Evolutionary conservation across 1,140 invertebrate genomes (phyloP), one percentile per base, ranked within the genome.

Genomic region (Zaprionus inermis): DNA sequence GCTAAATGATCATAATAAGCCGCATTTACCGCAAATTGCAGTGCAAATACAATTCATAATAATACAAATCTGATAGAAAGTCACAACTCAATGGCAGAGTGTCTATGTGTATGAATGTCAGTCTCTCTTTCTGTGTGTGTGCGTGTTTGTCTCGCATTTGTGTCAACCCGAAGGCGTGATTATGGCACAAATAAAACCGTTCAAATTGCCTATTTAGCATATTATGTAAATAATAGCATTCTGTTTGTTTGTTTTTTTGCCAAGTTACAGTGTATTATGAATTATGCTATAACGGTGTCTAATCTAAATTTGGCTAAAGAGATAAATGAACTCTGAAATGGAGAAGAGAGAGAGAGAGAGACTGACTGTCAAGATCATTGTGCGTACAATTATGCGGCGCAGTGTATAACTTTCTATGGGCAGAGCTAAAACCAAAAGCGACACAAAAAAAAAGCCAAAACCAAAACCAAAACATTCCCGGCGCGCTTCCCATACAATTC

Each of bases 371-470:
- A 41, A 51, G 32, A 54, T 54, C 61, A 34, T 20, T 51, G 51
- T 60, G 41, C 57, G 65, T 68, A 55, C 20, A 59, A 32, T 68
- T 56, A 46, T 68, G 18, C 36, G 51, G 36, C 46, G 34, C 32
- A 61, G 38, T 69, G 64, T 69, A 16, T 16, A 61, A 69, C 65
- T 73, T 73, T 73, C 71, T 73, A 69, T 66, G 41, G 61, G 61
- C 51, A 20, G 22, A 65, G 51, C 36, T 18, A 28, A 63, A 36
- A 63, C 18, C 30, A 22, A 56, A 66, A 57, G 38, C 64, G 34
- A 67, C 32, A 16, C 32, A 20, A 41, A n/a, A 32, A 32, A 16
- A 44, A 32, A 49, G 5, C 44, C 18, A 49, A 49, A n/a, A 38
- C 46, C 30, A 18, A 24, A 55, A 34, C 32, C 44, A 20, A 32